Percentiles rank a stretch among this genome's conserved stretches.
These are phyloP conservation scores for Eidolon helvum DNA, from an alignment of 2,113 vertebrate species.

Conservation along the genomic window DNA sequence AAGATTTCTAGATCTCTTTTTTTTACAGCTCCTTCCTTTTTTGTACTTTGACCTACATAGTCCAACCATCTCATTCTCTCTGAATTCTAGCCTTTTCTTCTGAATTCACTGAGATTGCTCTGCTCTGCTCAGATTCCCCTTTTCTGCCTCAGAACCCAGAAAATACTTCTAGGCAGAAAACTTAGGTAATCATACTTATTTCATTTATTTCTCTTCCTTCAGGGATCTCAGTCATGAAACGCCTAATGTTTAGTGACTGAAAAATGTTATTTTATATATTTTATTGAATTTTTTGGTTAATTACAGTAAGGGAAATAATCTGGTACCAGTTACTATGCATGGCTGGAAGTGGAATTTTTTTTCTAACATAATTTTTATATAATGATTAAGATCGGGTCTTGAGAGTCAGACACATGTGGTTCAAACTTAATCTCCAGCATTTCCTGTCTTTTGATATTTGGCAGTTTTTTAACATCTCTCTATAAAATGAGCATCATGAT, in stretches of 20 bases:
- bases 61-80: neutral
- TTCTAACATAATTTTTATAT: neutral
- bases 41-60: neutral
- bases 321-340: neutral
- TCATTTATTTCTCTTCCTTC: neutral
- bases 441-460: neutral
- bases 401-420: neutral
- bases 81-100: neutral
- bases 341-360: neutral
- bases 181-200: neutral
- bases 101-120: neutral
- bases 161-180: neutral
- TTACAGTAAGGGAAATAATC: neutral
- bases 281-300: neutral
- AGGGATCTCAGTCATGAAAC: neutral
- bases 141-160: neutral
- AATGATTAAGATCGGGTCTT: neutral
- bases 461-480: neutral
- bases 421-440: neutral
- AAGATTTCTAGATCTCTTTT: neutral
- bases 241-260: neutral
- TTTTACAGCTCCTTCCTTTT: neutral
- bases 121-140: neutral
- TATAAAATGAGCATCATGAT: neutral
- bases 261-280: neutral